A percentile compares a stretch with the other conserved stretches of the same genome.
Conservation (phyloP, 2,888 invertebrate genomes). For the Dryococelus australis region DNA sequence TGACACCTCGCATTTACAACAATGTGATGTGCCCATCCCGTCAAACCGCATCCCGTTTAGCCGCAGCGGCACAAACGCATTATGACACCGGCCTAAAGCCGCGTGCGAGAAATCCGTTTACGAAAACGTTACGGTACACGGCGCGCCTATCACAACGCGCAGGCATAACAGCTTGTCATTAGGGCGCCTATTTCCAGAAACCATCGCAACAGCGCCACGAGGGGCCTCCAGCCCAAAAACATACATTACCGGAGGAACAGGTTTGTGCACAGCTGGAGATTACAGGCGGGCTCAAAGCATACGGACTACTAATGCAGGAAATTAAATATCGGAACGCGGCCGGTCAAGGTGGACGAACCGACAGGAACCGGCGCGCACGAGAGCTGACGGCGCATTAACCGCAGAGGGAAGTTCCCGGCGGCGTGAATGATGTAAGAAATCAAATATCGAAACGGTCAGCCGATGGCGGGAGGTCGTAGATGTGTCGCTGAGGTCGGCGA, state of each 20-base stretch:
- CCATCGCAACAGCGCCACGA: not conserved
- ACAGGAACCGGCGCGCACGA: not conserved
- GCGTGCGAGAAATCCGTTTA: no score
- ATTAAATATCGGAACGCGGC: not conserved
- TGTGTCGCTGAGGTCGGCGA: not conserved
- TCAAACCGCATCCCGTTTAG: no score
- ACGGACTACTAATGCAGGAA: not conserved
- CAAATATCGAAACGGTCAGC: not conserved
- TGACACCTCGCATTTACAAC: no score
- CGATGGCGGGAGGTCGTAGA: not conserved
- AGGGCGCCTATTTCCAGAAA: not conserved
- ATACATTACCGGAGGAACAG: conserved; percentile 2
- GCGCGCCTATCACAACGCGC: not conserved
- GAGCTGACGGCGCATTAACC: not conserved
- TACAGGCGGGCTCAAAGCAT: not conserved
- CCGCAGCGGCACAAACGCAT: not conserved
- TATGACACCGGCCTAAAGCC: not conserved
- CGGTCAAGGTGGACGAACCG: not conserved
- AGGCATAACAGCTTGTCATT: not conserved
- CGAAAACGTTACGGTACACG: not conserved
- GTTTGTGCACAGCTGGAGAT: not conserved
- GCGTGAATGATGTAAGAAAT: not conserved
- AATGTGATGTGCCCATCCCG: no score
- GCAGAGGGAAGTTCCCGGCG: not conserved
- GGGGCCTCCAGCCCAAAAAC: not conserved